These are phyloP conservation scores for Amazona vittata DNA, from an alignment of 2,113 vertebrate species.

Conservation along the genomic window DNA sequence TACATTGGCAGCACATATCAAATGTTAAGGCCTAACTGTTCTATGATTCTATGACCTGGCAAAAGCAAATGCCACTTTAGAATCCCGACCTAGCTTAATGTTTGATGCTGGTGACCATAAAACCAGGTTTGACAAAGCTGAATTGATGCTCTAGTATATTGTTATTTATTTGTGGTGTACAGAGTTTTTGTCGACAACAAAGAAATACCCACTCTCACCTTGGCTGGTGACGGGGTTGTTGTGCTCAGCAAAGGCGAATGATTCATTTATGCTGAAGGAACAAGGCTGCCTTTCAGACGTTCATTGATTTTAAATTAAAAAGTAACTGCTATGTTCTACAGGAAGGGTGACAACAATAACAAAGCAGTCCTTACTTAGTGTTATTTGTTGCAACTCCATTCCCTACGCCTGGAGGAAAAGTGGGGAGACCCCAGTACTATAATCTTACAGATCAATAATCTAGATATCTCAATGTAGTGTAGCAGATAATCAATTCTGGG, in stretches of 20 bases:
- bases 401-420: slow-evolving; percentile 19
- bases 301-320: slow-evolving; percentile 84
- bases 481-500: slow-evolving; percentile 73
- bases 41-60: neutral
- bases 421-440: slow-evolving; percentile 48
- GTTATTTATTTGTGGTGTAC: neutral
- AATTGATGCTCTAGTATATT: neutral
- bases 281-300: slow-evolving; percentile 68
- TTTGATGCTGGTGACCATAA: neutral
- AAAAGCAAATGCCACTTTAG: neutral
- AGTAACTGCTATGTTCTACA: slow-evolving; percentile 77
- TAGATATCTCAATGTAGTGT: slow-evolving; percentile 72
- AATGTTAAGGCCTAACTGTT: neutral
- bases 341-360: slow-evolving; percentile 78
- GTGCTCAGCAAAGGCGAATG: slow-evolving; percentile 71
- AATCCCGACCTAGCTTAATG: rapidly evolving
- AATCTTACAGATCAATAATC: slow-evolving; percentile 76
- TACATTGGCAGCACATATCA: neutral
- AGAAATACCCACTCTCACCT: slow-evolving; percentile 52
- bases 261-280: slow-evolving; percentile 74
- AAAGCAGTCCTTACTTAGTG: slow-evolving; percentile 73
- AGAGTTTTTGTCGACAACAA: neutral
- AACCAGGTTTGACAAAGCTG: neutral
- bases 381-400: slow-evolving; percentile 65
- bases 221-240: slow-evolving; percentile 47